A percentile compares a stretch with the other conserved stretches of the same genome.
phyloP scores from a whole-genome alignment of 2,888 invertebrate species.

The Tetramorium bicarinatum region DNA sequence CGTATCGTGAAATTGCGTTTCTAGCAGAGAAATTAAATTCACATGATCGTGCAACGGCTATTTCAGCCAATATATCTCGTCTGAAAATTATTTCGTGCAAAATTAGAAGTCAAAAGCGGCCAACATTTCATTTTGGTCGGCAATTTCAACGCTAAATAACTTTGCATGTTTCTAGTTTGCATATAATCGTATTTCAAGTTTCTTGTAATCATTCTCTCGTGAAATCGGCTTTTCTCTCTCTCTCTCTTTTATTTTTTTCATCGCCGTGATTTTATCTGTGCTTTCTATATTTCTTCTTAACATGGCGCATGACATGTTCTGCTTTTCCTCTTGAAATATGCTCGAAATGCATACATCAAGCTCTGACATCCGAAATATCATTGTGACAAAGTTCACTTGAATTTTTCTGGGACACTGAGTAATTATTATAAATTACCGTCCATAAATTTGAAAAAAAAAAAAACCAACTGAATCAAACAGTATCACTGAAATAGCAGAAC shows the following conservation, averaged over 20 bases:
- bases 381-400: not conserved
- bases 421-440: not conserved
- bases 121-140: not conserved
- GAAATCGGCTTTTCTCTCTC: not conserved
- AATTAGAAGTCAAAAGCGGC: slow-evolving; percentile 35
- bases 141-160: slow-evolving; percentile 46
- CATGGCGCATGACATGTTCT: not conserved
- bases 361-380: too few species aligned
- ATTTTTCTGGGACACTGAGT: not conserved
- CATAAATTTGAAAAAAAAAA: not conserved
- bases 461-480: not conserved
- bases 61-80: slow-evolving; percentile 13
- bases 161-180: not conserved
- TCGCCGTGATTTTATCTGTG: not conserved
- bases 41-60: slow-evolving; percentile 4
- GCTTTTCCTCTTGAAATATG: not conserved
- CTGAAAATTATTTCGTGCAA: slow-evolving; percentile 25
- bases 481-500: not conserved
- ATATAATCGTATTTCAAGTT: slow-evolving; percentile 29
- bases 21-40: slow-evolving; percentile 42
- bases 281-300: not conserved
- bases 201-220: slow-evolving; percentile 32
- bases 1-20: slow-evolving; percentile 35
- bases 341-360: too few species aligned
- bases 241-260: not conserved